Percentiles rank a stretch among this genome's conserved stretches.
These are phyloP conservation scores for Philantomba maxwellii DNA, from an alignment of 2,113 vertebrate species.

Conservation along the genomic window DNA sequence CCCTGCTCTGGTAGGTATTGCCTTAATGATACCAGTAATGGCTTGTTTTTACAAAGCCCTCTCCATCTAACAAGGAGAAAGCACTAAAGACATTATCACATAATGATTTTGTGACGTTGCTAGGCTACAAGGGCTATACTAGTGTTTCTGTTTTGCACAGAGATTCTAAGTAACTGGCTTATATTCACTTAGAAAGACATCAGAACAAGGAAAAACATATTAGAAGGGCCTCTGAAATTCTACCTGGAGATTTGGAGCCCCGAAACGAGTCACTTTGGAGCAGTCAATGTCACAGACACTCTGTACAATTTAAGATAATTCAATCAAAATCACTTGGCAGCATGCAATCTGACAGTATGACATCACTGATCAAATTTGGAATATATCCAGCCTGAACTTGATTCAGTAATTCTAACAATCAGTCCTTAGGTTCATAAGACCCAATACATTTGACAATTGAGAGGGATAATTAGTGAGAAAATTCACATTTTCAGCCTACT, in stretches of 20 bases:
- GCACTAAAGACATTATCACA: not conserved
- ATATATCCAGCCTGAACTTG: not conserved
- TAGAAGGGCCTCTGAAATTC: not conserved
- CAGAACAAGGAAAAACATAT: not conserved
- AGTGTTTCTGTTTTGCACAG: constrained; percentile 15
- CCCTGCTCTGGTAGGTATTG: not conserved
- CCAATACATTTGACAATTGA: not conserved
- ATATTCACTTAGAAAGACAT: not conserved
- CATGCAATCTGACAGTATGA: not conserved
- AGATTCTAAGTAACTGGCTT: not conserved
- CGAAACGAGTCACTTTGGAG: not conserved
- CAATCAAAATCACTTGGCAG: not conserved
- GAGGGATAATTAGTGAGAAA: not conserved
- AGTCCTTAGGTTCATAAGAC: not conserved
- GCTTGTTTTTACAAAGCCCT: not conserved
- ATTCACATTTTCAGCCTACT: not conserved
- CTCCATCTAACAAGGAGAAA: constrained; percentile 16
- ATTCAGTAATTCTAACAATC: not conserved
- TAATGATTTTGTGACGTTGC: constrained; percentile 11
- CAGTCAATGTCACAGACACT: not conserved
- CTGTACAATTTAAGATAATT: not conserved
- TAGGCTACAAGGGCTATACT: not conserved
- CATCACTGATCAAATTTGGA: not conserved
- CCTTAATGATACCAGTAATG: not conserved
- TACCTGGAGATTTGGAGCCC: not conserved